Evolutionary conservation across 2,888 invertebrate species (phyloP).

Genomic region (Coronaproctus castanopsis): DNA sequence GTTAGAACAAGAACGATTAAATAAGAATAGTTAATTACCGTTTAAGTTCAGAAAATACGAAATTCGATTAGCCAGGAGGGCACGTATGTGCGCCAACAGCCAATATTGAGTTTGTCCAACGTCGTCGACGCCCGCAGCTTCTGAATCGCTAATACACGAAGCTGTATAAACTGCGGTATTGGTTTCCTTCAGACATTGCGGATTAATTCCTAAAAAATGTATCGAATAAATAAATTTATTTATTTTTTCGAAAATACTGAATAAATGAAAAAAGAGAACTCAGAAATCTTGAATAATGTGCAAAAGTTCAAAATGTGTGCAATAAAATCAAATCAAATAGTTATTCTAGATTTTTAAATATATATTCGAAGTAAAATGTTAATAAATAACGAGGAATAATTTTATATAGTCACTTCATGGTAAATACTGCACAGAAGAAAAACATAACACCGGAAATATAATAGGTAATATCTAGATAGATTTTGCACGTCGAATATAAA

Average conservation of each 20-base stretch:
- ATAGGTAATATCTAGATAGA: too few relatives aligned
- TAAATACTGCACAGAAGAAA: too few relatives aligned
- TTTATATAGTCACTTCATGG: too few relatives aligned
- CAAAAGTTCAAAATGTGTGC: too few relatives aligned
- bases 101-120: slow-evolving; percentile 32
- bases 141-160: slow-evolving; percentile 30
- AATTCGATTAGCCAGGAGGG: slow-evolving; percentile 39
- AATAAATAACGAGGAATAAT: too few relatives aligned
- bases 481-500: too few relatives aligned
- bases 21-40: too few relatives aligned
- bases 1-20: too few relatives aligned
- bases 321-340: too few relatives aligned
- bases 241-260: not conserved
- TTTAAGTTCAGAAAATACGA: slow-evolving; percentile 39
- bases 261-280: not conserved
- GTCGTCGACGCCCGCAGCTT: slow-evolving; percentile 20
- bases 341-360: too few relatives aligned
- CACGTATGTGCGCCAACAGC: slow-evolving; percentile 40
- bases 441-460: too few relatives aligned
- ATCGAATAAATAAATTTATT: slow-evolving; percentile 6
- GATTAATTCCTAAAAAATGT: slow-evolving; percentile 27
- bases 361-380: too few relatives aligned
- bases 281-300: slow-evolving; percentile 7
- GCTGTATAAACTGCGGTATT: slow-evolving; percentile 29
- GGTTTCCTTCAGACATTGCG: slow-evolving; percentile 27